Conservation (phyloP, 2,113 vertebrate genomes). For the Corydoras maculifer region DNA sequence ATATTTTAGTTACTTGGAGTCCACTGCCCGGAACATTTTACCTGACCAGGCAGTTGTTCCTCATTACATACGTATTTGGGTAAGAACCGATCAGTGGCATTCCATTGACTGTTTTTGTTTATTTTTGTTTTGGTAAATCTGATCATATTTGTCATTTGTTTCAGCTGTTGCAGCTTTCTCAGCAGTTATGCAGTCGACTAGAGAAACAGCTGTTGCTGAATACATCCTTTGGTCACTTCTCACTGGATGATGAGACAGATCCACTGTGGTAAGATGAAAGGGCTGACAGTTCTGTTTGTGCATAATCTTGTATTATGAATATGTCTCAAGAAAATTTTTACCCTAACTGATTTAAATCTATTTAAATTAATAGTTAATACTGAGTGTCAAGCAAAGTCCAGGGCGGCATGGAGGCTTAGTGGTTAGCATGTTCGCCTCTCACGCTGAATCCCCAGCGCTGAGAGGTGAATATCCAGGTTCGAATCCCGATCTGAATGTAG, state of each 20-base stretch:
- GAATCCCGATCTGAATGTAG: too few relatives aligned
- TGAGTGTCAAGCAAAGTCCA: not conserved
- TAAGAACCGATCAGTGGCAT: constrained; percentile 38
- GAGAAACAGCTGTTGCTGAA: constrained; percentile 73
- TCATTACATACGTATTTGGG: constrained; percentile 52
- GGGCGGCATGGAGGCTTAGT: too few relatives aligned
- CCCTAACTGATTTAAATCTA: too few relatives aligned
- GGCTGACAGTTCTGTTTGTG: not conserved
- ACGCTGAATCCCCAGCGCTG: too few relatives aligned
- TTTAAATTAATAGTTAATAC: not conserved
- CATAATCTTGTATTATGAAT: too few relatives aligned
- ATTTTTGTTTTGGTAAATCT: not conserved
- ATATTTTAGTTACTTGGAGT: constrained; percentile 72
- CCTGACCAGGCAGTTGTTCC: constrained; percentile 44
- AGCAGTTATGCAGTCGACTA: constrained; percentile 70
- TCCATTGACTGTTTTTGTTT: not conserved
- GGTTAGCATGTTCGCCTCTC: too few relatives aligned
- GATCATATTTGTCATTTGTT: not conserved
- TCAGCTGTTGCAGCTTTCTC: constrained; percentile 74
- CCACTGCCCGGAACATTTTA: constrained; percentile 50
- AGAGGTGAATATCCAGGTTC: too few relatives aligned
- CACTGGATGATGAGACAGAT: constrained; percentile 68
- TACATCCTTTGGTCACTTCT: constrained; percentile 59
- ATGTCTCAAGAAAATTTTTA: too few relatives aligned
- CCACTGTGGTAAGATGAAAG: constrained; percentile 60